These are phyloP conservation scores for Lasioglossum vierecki DNA, from an alignment of 2,888 invertebrate genomes.

Conservation along the genomic window DNA sequence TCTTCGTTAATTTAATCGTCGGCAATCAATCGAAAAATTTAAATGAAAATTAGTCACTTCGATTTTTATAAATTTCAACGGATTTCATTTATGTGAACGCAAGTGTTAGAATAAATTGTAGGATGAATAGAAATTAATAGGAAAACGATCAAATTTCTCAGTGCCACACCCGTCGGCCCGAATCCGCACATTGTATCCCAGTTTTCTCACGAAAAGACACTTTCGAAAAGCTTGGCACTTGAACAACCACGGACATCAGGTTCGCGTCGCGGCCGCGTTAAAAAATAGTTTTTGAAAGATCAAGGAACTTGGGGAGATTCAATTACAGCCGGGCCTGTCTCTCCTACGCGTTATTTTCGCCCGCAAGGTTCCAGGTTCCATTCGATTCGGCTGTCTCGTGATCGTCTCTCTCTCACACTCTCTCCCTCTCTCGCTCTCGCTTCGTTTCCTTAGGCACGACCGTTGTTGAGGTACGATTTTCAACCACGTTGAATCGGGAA, in stretches of 20 bases:
- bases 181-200: constrained; percentile 46
- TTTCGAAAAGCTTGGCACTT: constrained; percentile 74
- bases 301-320: constrained; percentile 41
- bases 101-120: background rate
- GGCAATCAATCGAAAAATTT: background rate
- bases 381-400: constrained; percentile 27
- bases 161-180: constrained; percentile 10
- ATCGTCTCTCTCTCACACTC: background rate
- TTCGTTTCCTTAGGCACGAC: constrained; percentile 59
- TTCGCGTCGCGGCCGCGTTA: constrained; percentile 24
- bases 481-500: constrained; percentile 55
- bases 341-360: constrained; percentile 19
- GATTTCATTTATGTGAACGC: background rate
- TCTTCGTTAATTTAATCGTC: background rate
- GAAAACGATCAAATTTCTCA: constrained; percentile 40
- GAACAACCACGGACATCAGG: constrained; percentile 45
- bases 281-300: constrained; percentile 37
- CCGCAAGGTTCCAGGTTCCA: constrained; percentile 42
- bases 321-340: constrained; percentile 30
- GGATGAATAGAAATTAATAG: background rate
- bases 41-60: background rate
- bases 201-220: constrained; percentile 68
- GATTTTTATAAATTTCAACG: background rate
- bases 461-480: constrained; percentile 52
- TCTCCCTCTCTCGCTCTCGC: background rate